These are phyloP conservation scores for Sinopyrophorus schimmeli DNA, from an alignment of 2,888 invertebrate genomes.

Conservation along the genomic window DNA sequence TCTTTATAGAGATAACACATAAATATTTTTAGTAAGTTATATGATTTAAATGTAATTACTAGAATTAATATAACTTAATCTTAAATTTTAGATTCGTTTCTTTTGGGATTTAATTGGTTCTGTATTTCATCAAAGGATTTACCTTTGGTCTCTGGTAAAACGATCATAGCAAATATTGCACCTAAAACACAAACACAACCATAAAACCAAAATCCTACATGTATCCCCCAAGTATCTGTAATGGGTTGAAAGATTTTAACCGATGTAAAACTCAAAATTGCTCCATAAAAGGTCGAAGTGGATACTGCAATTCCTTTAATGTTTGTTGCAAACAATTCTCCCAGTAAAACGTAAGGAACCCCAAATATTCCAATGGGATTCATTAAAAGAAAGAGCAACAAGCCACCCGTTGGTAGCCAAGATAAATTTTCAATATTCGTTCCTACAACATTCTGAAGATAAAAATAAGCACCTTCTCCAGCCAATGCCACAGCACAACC, in stretches of 20 bases:
- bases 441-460: slow-evolving; percentile 55
- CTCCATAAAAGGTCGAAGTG: slow-evolving; percentile 60
- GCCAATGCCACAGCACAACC: slow-evolving; percentile 60
- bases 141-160: slow-evolving; percentile 66
- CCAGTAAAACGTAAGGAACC: slow-evolving; percentile 64
- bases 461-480: slow-evolving; percentile 60
- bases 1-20: no score
- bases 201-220: slow-evolving; percentile 64
- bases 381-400: slow-evolving; percentile 61
- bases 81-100: no score
- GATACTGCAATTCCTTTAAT: slow-evolving; percentile 65
- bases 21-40: no score
- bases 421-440: slow-evolving; percentile 53
- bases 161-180: slow-evolving; percentile 60
- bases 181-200: slow-evolving; percentile 60
- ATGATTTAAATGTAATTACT: no score
- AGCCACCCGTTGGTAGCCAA: slow-evolving; percentile 60
- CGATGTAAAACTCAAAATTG: no score
- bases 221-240: slow-evolving; percentile 60
- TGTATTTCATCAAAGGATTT: slow-evolving; percentile 66
- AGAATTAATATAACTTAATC: no score
- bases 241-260: slow-evolving; percentile 64
- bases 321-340: slow-evolving; percentile 66
- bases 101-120: no score
- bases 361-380: slow-evolving; percentile 65